These are phyloP conservation scores for Aphelinus atriplicis DNA, from an alignment of 1,140 invertebrate genomes.

Conservation along the genomic window DNA sequence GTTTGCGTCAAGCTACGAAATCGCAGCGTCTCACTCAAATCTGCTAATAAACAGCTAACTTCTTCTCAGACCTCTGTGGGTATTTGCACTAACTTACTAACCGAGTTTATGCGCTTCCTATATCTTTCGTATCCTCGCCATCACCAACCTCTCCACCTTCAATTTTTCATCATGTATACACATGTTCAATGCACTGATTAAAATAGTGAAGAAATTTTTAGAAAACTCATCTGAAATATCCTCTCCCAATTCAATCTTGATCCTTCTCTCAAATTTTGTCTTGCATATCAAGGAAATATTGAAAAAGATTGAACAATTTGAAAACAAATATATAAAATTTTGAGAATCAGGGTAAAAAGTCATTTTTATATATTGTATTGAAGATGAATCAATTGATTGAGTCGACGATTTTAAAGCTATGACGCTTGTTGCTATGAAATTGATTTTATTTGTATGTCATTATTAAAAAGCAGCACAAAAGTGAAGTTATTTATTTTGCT, in stretches of 20 bases:
- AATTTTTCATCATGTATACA: conserved; percentile 3
- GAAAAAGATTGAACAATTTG: too few relatives aligned
- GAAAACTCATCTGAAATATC: too few relatives aligned
- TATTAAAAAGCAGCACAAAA: conserved; percentile 30
- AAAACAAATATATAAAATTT: too few relatives aligned
- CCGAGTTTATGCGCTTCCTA: conserved; percentile 48
- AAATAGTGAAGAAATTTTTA: not conserved
- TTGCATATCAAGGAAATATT: too few relatives aligned
- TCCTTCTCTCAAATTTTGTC: too few relatives aligned
- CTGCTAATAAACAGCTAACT: conserved; percentile 62
- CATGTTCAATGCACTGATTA: conserved; percentile 13
- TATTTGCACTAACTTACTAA: conserved; percentile 64
- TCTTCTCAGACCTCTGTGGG: conserved; percentile 64
- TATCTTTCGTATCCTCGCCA: conserved; percentile 26
- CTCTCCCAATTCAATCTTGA: too few relatives aligned
- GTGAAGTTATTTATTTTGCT: conserved; percentile 12
- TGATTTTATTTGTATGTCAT: conserved; percentile 17
- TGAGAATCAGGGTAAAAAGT: too few relatives aligned
- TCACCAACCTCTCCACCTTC: conserved; percentile 3
- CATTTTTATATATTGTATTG: too few relatives aligned
- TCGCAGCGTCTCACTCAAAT: conserved; percentile 62
- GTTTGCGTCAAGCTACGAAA: conserved; percentile 62
- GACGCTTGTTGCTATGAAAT: conserved; percentile 34
- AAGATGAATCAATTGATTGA: conserved; percentile 29
- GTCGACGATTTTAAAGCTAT: conserved; percentile 42